Evolutionary conservation across 1,140 invertebrate genomes (phyloP), one percentile per base, ranked within the genome.

Genomic region (Matsumurasca onukii): DNA sequence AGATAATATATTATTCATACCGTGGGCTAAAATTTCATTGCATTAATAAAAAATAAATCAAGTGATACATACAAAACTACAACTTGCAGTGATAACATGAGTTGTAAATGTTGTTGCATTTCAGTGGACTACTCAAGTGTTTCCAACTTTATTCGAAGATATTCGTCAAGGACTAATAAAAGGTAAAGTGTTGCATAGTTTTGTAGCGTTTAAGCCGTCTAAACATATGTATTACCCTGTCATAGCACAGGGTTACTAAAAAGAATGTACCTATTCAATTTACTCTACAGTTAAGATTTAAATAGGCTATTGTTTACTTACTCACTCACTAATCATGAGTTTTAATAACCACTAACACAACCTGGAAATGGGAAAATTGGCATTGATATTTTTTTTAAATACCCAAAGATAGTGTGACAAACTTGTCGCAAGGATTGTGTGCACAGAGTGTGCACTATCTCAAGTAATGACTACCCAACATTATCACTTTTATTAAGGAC

Each of bases 81-180:
- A 27, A 59, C 22, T 59, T 59, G 30, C 1, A 29, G 12, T 25
- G 49, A 12, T 29, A 29, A 25, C 3, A 59, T 59, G 55, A 59
- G 25, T 59, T 59, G 55, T 29, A 59, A 59, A 59, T 25, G 25
- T 25, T 59, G 55, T 29, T 59, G 55, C 30, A 27, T 59, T 22
- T 27, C 55, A 27, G 49, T 22, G 20, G 20, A 15, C 22, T 13
- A n/a, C 30, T 68, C 55, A 12, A 17, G 55, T 22, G 9, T 59
- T 25, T 25, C 63, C 9, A 31, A 48, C 15, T n/a, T 68, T 22
- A 39, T 68, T 27, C 62, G 67, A 49, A 68, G 31, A 59, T 68
- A 68, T 63, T 68, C 67, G n/a, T 68, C 67, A 15, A 61, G 67
- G 29, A 27, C 29, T 22, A 45, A 39, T 63, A 22, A 62, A 12